Evolutionary conservation across 2,888 invertebrate genomes (phyloP), one percentile per base, ranked within the genome.

Genomic region (Ectemnius lituratus): DNA sequence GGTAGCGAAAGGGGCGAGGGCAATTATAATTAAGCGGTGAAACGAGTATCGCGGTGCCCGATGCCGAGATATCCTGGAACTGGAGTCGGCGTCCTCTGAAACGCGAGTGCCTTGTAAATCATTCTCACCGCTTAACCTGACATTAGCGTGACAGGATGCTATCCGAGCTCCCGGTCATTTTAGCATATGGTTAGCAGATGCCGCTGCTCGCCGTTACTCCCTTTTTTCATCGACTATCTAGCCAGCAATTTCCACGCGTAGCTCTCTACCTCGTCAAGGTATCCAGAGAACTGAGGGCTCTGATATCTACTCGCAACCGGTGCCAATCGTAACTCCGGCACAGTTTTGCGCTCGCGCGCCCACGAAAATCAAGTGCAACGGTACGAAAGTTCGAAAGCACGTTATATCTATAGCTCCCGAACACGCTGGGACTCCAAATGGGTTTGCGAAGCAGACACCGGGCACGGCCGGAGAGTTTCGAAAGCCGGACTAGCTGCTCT

Each of bases 401-500:
- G 56, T 11, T 59, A 28, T 67, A 28, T 28, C 6, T 46, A 64
- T 60, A 46, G 37, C 58, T 16, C 16, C 28, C 52, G 37, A 52
- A 28, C 56, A 59, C 37, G 47, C 61, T n/a, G 23, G 52, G 66
- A 71, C 69, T 47, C 73, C 74, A 81, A 82, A 81, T 60, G 78
- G 75, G 64, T 63, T 67, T 66, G 67, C 65, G 62, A 73, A 70
- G 70, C 8, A 57, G 75, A 58, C 63, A 63, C 61, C 37, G 68
- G 16, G 57, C 68, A 81, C 74, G 78, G 73, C 79, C 68, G 64
- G 76, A 83, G 80, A 84, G 82, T 86, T 86, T 87, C 85, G 85
- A 88, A 87, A 88, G 88, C 86, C 87, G 86, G 86, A 86, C 88
- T 88, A 86, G 85, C 83, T 85, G 85, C 85, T 88, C 87, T 88